Conservation (phyloP, 2,797 vertebrate genomes). For the Naso thynnoides region DNA sequence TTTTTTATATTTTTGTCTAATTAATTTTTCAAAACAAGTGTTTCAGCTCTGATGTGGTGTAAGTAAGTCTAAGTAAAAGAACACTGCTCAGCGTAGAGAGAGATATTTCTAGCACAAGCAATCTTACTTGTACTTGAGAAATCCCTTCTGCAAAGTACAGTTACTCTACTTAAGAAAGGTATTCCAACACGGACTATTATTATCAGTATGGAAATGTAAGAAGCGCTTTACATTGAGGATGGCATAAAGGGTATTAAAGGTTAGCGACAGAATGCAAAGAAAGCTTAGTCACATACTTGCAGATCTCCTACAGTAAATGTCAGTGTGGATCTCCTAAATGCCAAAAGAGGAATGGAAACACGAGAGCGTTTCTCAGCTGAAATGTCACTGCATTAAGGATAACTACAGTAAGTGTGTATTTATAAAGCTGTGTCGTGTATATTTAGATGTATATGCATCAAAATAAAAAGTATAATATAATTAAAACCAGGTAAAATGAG, state of each 20-base stretch:
- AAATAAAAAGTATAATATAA: background rate
- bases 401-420: constrained; percentile 35
- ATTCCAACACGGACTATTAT: constrained; percentile 44
- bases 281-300: constrained; percentile 65
- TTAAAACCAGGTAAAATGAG: background rate
- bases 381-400: constrained; percentile 26
- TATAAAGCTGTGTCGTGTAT: constrained; percentile 24
- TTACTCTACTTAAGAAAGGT: background rate
- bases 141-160: background rate
- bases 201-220: constrained; percentile 47
- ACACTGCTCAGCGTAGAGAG: too few relatives aligned
- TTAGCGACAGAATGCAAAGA: constrained; percentile 59
- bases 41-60: background rate
- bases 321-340: constrained; percentile 67
- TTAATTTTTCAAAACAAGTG: background rate
- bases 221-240: constrained; percentile 36
- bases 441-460: constrained; percentile 16
- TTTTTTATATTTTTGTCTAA: background rate
- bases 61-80: background rate
- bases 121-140: constrained; percentile 4
- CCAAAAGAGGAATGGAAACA: constrained; percentile 73
- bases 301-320: constrained; percentile 66
- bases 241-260: constrained; percentile 39
- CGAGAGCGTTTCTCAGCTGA: constrained; percentile 60
- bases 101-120: background rate